phyloP scores from a whole-genome alignment of 2,797 vertebrate species.

The Spheniscus humboldti region DNA sequence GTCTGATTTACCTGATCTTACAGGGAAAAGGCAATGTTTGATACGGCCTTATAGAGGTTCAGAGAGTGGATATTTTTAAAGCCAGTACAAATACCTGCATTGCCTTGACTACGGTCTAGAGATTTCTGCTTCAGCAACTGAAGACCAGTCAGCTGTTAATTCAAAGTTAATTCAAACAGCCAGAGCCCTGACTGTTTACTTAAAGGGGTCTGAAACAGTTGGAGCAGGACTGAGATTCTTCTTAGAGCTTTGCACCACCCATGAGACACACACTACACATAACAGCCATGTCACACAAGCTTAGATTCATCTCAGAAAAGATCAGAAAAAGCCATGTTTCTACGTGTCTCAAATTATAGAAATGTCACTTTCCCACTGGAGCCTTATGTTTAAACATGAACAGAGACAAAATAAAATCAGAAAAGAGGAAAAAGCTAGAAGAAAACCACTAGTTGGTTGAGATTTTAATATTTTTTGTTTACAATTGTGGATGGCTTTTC shows the following conservation, averaged over 20 bases:
- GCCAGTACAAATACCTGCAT: neutral
- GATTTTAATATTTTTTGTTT: neutral
- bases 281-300: neutral
- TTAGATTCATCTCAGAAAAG: neutral
- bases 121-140: neutral
- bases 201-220: neutral
- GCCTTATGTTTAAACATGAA: neutral
- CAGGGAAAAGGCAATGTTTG: neutral
- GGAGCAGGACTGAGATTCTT: neutral
- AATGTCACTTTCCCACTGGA: neutral
- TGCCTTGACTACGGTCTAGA: neutral
- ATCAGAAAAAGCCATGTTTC: neutral
- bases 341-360: neutral
- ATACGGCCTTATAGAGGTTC: neutral
- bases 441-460: neutral
- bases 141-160: conserved; percentile 6
- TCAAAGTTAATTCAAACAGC: conserved; percentile 1
- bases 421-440: neutral
- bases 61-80: neutral
- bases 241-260: neutral
- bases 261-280: neutral
- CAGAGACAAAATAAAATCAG: neutral
- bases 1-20: neutral
- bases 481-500: neutral
- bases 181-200: neutral